Conservation (phyloP, 1,140 invertebrate genomes). For the Popillia japonica region DNA sequence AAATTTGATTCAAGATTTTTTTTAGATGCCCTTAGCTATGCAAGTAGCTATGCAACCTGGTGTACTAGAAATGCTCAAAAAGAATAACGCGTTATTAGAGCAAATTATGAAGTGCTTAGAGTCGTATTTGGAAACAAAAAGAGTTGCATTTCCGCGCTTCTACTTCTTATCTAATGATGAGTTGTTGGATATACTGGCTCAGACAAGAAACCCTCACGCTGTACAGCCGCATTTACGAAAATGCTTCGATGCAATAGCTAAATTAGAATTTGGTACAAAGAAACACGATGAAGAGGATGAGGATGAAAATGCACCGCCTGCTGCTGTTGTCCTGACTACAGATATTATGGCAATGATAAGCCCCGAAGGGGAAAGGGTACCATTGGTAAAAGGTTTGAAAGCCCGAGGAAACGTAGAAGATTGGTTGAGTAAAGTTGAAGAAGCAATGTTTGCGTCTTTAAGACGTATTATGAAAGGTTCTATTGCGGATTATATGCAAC, state of each 20-base stretch:
- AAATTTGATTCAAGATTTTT: neutral
- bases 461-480: conserved; percentile 77
- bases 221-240: conserved; percentile 89
- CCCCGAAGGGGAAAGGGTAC: conserved; percentile 82
- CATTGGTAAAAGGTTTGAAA: conserved; percentile 81
- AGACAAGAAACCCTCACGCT: conserved; percentile 84
- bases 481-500: conserved; percentile 69
- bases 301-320: conserved; percentile 60
- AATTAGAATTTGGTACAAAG: conserved; percentile 77
- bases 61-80: conserved; percentile 74
- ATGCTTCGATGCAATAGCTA: conserved; percentile 86
- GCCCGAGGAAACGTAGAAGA: conserved; percentile 88
- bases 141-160: conserved; percentile 88
- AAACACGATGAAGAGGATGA: conserved; percentile 63
- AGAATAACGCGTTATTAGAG: conserved; percentile 81
- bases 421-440: conserved; percentile 88
- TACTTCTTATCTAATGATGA: conserved; percentile 96
- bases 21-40: conserved; percentile 74
- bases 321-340: conserved; percentile 66
- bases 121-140: conserved; percentile 86
- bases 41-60: conserved; percentile 71
- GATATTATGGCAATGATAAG: conserved; percentile 88
- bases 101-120: conserved; percentile 84
- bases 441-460: conserved; percentile 81
- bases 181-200: conserved; percentile 89